Evolutionary conservation across 2,888 invertebrate genomes (phyloP).

Genomic region (Platynereis dumerilii): DNA sequence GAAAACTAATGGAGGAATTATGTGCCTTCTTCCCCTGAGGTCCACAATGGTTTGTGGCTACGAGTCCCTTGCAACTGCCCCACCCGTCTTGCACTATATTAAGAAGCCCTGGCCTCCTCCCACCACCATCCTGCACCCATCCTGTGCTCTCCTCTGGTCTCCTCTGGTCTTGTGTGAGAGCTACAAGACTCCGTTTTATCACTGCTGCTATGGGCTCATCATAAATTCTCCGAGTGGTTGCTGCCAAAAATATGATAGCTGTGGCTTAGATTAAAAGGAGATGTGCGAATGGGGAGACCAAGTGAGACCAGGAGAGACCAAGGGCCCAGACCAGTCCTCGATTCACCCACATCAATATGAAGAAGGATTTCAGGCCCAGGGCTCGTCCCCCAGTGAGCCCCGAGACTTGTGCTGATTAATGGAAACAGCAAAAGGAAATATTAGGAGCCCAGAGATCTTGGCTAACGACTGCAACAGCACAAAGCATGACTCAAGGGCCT

Average conservation of each 20-base stretch:
- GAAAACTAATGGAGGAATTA: too few species aligned
- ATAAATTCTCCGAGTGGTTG: slow-evolving; percentile 4
- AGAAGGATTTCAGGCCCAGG: too few species aligned
- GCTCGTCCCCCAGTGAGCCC: not conserved
- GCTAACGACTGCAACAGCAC: too few species aligned
- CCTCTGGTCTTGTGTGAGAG: too few species aligned
- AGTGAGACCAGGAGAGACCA: not conserved
- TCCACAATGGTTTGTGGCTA: too few species aligned
- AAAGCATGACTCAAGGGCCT: too few species aligned
- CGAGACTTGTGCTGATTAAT: slow-evolving; percentile 4
- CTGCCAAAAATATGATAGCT: slow-evolving; percentile 4
- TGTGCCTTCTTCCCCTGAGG: too few species aligned
- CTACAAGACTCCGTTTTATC: too few species aligned
- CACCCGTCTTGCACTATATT: not conserved
- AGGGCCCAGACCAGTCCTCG: not conserved
- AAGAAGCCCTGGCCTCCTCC: not conserved
- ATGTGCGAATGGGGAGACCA: not conserved
- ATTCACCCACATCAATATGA: not conserved
- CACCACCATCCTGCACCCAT: not conserved
- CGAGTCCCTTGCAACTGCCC: slow-evolving; percentile 8
- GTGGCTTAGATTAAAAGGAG: slow-evolving; percentile 9
- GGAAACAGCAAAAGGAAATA: slow-evolving; percentile 7
- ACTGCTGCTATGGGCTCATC: slow-evolving; percentile 4
- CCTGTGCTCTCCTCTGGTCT: not conserved
- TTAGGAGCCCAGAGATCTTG: not conserved